These are phyloP conservation scores for Octodonta nipae DNA, from an alignment of 2,888 invertebrate species.

Conservation along the genomic window DNA sequence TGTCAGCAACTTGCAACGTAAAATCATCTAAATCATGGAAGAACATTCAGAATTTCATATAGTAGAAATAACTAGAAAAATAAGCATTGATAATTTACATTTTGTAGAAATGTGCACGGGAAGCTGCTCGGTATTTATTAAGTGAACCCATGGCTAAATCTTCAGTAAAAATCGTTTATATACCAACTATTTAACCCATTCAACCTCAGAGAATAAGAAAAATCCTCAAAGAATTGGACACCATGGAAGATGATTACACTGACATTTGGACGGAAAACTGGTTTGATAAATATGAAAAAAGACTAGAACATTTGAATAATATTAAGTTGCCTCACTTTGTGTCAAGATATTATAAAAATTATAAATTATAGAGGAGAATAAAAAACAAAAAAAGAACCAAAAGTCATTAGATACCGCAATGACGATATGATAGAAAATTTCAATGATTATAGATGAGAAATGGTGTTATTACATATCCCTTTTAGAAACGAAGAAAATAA, in stretches of 20 bases:
- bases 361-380: constrained; percentile 8
- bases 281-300: constrained; percentile 31
- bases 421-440: constrained; percentile 26
- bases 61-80: constrained; percentile 3
- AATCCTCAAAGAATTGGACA: constrained; percentile 24
- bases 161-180: constrained; percentile 24
- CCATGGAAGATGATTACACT: constrained; percentile 26
- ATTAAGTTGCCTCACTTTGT: constrained; percentile 31
- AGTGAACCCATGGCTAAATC: constrained; percentile 32
- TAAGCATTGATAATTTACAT: constrained; percentile 3
- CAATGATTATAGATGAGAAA: constrained; percentile 27
- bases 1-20: background rate
- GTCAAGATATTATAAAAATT: constrained; percentile 18
- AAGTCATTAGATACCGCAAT: constrained; percentile 27
- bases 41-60: constrained; percentile 2
- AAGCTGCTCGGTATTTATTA: constrained; percentile 27
- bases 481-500: constrained; percentile 29
- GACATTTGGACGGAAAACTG: constrained; percentile 33
- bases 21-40: constrained; percentile 1
- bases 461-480: constrained; percentile 25
- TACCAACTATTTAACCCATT: constrained; percentile 29
- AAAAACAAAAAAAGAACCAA: constrained; percentile 15
- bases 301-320: constrained; percentile 25
- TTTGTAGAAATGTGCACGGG: constrained; percentile 3
- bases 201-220: constrained; percentile 28